Conservation (phyloP, 1,140 invertebrate species). For the Sminthurides bifidus region DNA sequence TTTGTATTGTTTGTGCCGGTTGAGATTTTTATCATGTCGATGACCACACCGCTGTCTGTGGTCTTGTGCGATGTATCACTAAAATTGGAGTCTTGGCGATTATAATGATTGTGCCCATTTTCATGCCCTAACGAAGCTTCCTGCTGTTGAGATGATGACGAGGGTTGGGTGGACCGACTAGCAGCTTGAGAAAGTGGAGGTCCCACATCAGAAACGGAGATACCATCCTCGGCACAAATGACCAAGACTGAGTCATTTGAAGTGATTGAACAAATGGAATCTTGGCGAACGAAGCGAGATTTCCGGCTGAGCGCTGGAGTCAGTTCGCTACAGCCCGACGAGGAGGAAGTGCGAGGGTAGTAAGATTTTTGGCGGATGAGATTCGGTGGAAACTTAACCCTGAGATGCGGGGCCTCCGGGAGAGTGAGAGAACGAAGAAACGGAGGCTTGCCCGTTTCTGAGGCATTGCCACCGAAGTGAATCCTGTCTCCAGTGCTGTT, state of each 20-base stretch:
- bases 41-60: slow-evolving; percentile 26
- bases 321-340: slow-evolving; percentile 3
- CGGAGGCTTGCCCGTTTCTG: slow-evolving; percentile 21
- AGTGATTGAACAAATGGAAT: slow-evolving; percentile 27
- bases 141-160: not conserved
- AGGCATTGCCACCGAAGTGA: not conserved
- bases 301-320: slow-evolving; percentile 7
- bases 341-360: slow-evolving; percentile 1
- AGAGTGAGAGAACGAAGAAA: slow-evolving; percentile 27
- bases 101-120: slow-evolving; percentile 6
- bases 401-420: slow-evolving; percentile 23
- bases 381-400: slow-evolving; percentile 30
- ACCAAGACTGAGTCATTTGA: slow-evolving; percentile 30
- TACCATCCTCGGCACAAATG: slow-evolving; percentile 26
- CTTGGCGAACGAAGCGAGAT: slow-evolving; percentile 26
- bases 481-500: not conserved
- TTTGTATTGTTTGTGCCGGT: too few relatives aligned
- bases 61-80: slow-evolving; percentile 30
- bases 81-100: slow-evolving; percentile 31
- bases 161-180: not conserved
- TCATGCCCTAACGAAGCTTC: not conserved
- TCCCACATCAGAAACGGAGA: slow-evolving; percentile 12
- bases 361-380: slow-evolving; percentile 23
- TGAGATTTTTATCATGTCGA: slow-evolving; percentile 15
- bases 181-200: not conserved